Evolutionary conservation across 1,140 invertebrate genomes (phyloP), one percentile per base, ranked within the genome.

Genomic region (Phthorimaea operculella): DNA sequence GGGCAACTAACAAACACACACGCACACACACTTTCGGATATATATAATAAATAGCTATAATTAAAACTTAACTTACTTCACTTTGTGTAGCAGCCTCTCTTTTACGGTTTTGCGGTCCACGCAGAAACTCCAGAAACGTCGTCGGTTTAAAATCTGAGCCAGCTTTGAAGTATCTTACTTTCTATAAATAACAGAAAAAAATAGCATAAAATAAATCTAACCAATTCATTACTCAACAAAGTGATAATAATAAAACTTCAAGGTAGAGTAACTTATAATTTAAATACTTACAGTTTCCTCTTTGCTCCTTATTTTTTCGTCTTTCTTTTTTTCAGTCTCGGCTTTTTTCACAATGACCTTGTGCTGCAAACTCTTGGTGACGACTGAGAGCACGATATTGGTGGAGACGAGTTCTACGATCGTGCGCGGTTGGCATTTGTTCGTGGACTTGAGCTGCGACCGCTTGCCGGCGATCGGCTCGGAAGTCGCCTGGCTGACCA

Each of bases 121-220:
- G 69, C 6, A 81, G 55, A 21, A 79, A 81, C 47, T 83, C 80
- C 33, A 72, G 74, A 11, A 81, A 60, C 0, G 76, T 72, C 1
- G 74, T 57, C 1, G 80, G 78, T 59, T 71, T 79, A 47, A 79
- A 81, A 51, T 79, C 67, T 15, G 59, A 33, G 1, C 77, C 76
- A 5, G 56, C 45, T 11, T 59, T 72, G 51, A 83, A 83, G 52
- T 70, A 80, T 58, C 73, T 72, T 1, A 68, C 54, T 63, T 55
- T 77, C 80, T 83, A 60, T n/a, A 51, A 67, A 75, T 17, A 62
- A 67, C 11, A 39, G 10, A 39, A 1, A 28, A 28, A 28, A 6
- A 28, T 28, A 28, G 21, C 21, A 28, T 28, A 28, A 28, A 28
- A 4, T 4, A 28, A 28, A 28, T 28, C n/a, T n/a, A n/a, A n/a